Evolutionary conservation across 1,140 invertebrate genomes (phyloP).

Genomic region (Globodera rostochiensis): DNA sequence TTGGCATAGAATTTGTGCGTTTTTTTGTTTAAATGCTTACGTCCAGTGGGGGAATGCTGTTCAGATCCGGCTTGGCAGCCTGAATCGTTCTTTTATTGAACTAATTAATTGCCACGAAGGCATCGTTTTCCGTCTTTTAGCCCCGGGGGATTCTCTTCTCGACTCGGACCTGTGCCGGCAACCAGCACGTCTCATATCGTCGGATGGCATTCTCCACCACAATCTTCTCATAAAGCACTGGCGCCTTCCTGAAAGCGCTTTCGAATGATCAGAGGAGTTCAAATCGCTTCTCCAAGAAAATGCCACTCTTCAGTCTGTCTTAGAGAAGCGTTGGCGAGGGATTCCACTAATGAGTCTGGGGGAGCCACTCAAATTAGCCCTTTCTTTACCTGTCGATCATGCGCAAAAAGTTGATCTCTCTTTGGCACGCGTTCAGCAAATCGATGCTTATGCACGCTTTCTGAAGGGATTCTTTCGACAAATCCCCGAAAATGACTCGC

Average conservation of each 20-base stretch:
- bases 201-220: conserved; percentile 66
- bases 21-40: background rate
- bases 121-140: conserved; percentile 7
- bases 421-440: conserved; percentile 54
- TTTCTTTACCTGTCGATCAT: conserved; percentile 55
- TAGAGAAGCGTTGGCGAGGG: too few species aligned
- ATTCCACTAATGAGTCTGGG: background rate
- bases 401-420: conserved; percentile 64
- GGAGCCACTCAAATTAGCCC: background rate
- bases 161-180: conserved; percentile 65
- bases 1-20: too few species aligned
- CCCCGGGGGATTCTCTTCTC: background rate
- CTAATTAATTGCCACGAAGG: background rate
- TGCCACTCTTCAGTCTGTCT: too few species aligned
- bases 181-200: conserved; percentile 68
- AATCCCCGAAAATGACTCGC: conserved; percentile 47
- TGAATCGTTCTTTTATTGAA: conserved; percentile 45
- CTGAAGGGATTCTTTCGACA: conserved; percentile 27
- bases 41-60: conserved; percentile 67
- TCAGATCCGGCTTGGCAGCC: conserved; percentile 58
- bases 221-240: conserved; percentile 58
- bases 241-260: conserved; percentile 43
- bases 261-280: background rate
- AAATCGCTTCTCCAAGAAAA: too few species aligned
- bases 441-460: conserved; percentile 30